phyloP scores from a whole-genome alignment of 1,140 invertebrate genomes.

The Leguminivora glycinivorella region DNA sequence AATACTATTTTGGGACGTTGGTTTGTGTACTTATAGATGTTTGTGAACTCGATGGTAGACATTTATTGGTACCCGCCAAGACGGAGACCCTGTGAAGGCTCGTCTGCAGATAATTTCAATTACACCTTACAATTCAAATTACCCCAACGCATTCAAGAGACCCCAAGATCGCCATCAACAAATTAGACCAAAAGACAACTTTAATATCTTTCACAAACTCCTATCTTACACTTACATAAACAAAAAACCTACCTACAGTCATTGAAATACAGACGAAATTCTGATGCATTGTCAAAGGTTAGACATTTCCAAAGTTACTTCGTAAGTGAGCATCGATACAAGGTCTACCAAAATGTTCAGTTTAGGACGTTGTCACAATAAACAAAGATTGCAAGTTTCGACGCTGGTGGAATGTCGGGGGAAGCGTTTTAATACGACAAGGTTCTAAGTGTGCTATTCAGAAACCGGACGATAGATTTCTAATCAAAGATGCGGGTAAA shows the following conservation, averaged over 20 bases:
- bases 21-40: too few species aligned
- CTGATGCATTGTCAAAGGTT: neutral
- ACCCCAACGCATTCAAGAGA: neutral
- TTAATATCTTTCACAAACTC: neutral
- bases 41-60: too few species aligned
- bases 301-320: neutral
- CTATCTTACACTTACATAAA: neutral
- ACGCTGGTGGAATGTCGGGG: neutral
- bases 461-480: slow-evolving; percentile 57
- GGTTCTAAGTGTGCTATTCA: slow-evolving; percentile 28
- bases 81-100: neutral
- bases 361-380: slow-evolving; percentile 1
- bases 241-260: neutral
- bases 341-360: neutral
- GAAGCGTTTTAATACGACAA: neutral
- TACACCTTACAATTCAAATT: slow-evolving; percentile 1
- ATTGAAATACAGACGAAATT: neutral
- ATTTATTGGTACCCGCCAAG: too few species aligned
- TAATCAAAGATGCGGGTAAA: slow-evolving; percentile 77
- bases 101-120: slow-evolving; percentile 10
- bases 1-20: too few species aligned
- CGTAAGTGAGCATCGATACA: slow-evolving; percentile 4
- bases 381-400: neutral
- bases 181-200: slow-evolving; percentile 6
- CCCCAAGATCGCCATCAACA: slow-evolving; percentile 7